phyloP scores from a whole-genome alignment of 2,888 invertebrate species.

The Athrips mouffetella region DNA sequence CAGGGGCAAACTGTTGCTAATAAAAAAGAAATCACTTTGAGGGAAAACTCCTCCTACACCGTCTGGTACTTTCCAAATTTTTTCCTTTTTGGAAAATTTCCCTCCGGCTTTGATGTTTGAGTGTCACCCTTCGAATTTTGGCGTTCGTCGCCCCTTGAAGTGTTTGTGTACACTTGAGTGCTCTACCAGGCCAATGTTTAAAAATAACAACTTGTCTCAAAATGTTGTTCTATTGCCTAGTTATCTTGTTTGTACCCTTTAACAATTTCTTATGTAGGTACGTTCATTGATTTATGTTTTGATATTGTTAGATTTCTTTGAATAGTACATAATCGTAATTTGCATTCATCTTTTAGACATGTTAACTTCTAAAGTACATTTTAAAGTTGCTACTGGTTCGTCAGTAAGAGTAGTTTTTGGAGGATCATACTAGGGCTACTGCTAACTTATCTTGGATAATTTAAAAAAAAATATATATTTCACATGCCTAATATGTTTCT shows the following conservation, averaged over 20 bases:
- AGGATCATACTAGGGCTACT: too few species aligned
- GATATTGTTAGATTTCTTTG: too few species aligned
- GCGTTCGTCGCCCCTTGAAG: constrained; percentile 36
- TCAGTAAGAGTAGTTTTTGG: too few species aligned
- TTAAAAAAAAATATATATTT: too few species aligned
- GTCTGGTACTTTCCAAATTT: constrained; percentile 35
- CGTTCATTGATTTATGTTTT: too few species aligned
- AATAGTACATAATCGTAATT: too few species aligned
- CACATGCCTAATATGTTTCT: too few species aligned
- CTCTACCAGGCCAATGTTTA: constrained; percentile 26
- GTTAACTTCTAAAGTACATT: too few species aligned
- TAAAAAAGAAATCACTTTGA: constrained; percentile 33
- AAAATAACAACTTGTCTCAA: constrained; percentile 18
- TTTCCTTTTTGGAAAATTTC: constrained; percentile 45
- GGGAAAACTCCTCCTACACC: constrained; percentile 42
- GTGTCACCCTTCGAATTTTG: constrained; percentile 51
- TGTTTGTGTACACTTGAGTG: constrained; percentile 29
- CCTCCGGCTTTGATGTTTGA: constrained; percentile 49
- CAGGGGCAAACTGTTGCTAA: constrained; percentile 27
- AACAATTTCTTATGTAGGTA: neutral
- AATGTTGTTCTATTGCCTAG: constrained; percentile 2
- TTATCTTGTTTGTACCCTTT: neutral
- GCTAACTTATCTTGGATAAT: too few species aligned
- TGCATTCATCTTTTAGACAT: too few species aligned
- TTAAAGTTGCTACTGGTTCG: too few species aligned